A percentile compares a stretch with the other conserved stretches of the same genome.
These are phyloP conservation scores for Onychomys torridus DNA, from an alignment of 2,797 vertebrate genomes.

Conservation along the genomic window DNA sequence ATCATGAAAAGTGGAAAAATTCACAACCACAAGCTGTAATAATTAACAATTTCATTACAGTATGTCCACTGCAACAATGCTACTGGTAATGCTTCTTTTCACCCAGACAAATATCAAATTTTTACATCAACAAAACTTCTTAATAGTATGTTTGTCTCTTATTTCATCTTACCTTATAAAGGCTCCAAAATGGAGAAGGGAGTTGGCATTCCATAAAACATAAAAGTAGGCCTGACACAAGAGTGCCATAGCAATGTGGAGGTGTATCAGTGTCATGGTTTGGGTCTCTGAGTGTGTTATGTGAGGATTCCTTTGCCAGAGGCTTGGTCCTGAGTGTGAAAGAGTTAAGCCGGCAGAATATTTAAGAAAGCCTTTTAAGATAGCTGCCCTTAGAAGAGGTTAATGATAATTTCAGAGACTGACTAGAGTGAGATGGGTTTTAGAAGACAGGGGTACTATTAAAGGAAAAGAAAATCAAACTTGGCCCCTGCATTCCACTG, in stretches of 20 bases:
- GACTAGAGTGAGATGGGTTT: too few relatives aligned
- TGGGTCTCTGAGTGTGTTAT: accelerated
- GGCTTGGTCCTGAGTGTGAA: neutral
- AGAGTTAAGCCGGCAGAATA: neutral
- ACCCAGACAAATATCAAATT: neutral
- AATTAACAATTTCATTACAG: neutral
- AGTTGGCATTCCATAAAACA: neutral
- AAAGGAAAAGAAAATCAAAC: neutral
- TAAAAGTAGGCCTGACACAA: neutral
- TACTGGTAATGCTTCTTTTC: neutral
- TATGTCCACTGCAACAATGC: neutral
- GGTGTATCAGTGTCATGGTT: accelerated
- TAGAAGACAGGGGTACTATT: neutral
- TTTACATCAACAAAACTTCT: neutral
- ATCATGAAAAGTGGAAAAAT: neutral
- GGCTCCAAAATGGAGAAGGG: neutral
- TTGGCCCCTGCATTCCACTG: too few relatives aligned
- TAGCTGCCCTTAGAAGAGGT: accelerated
- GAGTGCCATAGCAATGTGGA: too few relatives aligned
- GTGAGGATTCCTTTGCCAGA: neutral
- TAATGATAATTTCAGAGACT: neutral
- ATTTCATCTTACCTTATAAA: neutral
- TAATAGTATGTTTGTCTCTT: neutral
- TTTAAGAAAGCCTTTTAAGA: too few relatives aligned
- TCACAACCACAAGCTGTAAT: neutral